Percentiles rank a stretch among this genome's conserved stretches.
phyloP scores from a whole-genome alignment of 2,797 vertebrate species.

The Sebastes cheni region DNA sequence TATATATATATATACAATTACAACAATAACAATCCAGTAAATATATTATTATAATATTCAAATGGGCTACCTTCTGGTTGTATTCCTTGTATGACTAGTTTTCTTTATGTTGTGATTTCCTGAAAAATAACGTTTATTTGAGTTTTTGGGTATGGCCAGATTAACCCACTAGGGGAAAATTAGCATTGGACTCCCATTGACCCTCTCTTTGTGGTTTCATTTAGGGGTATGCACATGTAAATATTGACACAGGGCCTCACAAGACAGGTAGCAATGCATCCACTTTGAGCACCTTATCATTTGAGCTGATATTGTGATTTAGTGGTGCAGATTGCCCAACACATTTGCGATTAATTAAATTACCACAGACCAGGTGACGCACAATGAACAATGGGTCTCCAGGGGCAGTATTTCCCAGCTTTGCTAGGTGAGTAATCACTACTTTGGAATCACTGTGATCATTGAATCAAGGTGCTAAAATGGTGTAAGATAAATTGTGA shows the following conservation, averaged over 20 bases:
- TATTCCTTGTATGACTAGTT: neutral
- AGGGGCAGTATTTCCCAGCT: neutral
- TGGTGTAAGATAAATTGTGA: neutral
- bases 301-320: neutral
- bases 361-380: neutral
- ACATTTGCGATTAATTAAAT: neutral
- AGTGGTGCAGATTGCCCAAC: neutral
- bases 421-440: neutral
- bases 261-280: neutral
- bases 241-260: neutral
- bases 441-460: neutral
- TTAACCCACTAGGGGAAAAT: neutral
- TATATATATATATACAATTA: neutral
- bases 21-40: too few species aligned
- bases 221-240: neutral
- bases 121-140: too few species aligned
- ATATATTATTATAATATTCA: too few species aligned
- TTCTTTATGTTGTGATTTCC: neutral
- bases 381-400: neutral
- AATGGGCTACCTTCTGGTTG: too few species aligned
- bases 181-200: neutral
- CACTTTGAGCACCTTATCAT: neutral
- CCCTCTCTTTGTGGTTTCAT: neutral
- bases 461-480: neutral
- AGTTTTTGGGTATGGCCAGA: neutral